phyloP scores from a whole-genome alignment of 2,113 vertebrate genomes.

The Petrocephalus microphthalmus region DNA sequence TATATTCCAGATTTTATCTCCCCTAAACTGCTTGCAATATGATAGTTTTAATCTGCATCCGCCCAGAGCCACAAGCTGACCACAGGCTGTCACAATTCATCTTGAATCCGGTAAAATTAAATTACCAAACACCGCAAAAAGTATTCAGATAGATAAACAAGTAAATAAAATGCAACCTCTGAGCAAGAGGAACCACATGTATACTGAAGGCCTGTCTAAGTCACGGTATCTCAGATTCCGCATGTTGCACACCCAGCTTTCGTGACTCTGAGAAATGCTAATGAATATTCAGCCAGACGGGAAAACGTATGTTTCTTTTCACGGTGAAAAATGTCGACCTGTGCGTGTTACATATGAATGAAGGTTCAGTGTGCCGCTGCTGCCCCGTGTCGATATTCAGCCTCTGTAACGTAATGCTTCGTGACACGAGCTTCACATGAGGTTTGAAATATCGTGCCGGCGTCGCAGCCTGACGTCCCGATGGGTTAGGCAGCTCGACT shows the following conservation, averaged over 20 bases:
- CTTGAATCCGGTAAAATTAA: background rate
- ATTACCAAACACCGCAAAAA: background rate
- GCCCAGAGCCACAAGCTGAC: background rate
- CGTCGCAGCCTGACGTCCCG: background rate
- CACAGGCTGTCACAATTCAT: background rate
- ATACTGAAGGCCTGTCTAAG: background rate
- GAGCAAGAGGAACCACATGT: background rate
- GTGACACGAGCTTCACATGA: background rate
- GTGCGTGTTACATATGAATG: conserved; percentile 13
- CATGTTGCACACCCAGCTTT: background rate
- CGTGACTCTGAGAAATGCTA: background rate
- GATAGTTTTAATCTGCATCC: background rate
- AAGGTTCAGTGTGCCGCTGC: background rate
- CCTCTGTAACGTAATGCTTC: background rate
- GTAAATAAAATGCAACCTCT: background rate
- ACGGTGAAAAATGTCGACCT: background rate
- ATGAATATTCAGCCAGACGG: background rate
- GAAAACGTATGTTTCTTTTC: background rate
- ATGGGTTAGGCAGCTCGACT: background rate
- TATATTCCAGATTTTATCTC: conserved; percentile 4
- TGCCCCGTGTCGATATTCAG: background rate
- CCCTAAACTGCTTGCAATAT: background rate
- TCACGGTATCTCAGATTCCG: background rate
- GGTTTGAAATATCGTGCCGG: background rate
- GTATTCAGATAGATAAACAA: background rate